Base-by-base conservation (phyloP, 92 coral and sea anemone species). In the Chrysogorgia sp. region DNA sequence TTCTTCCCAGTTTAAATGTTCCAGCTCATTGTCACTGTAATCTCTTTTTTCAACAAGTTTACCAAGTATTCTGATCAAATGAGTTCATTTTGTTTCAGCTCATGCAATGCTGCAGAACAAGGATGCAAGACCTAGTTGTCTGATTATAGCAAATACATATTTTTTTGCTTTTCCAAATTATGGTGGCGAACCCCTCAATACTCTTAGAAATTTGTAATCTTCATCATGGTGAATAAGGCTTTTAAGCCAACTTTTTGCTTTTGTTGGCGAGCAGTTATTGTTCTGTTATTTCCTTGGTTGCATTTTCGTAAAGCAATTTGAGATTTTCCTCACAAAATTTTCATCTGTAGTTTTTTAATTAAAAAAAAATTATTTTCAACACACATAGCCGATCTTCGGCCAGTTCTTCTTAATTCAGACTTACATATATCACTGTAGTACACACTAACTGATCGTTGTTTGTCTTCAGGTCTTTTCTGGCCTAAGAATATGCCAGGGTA, bases 111-210 rank as follows among this genome's bases (percentile, higher is more conserved):
- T 62, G 50, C 83, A 78, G 48, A 78, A 78, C 34, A 63, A 65
- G 31, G 83, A 17, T 19, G 83, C 75, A 1, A 61, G 47, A 25
- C 83, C 83, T 45, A 78, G 30, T 17, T 79, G 83, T 6, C 76
- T 75, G 30, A 79, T 79, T 75, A 79, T 79, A 25, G 76, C 63
- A 65, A 79, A 79, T 49, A 56, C 23, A 58, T 75, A 52, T 40
- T 29, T 75, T n/a, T n/a, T 58, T 75, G 59, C 59, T 17, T 52
- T 52, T 52, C 17, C 59, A 52, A 52, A 52, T 5, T 75, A 35
- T 41, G 48, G 70, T 40, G 81, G 81, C 9, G 81, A 58, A 20
- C 81, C 81, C 26, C 81, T 75, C 20, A 57, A 47, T 2, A 47
- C 48, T 33, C 33, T 37, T 17, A 58, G 26, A n/a, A 57, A 58